phyloP scores from a whole-genome alignment of 2,113 vertebrate genomes.

The Caretta caretta region DNA sequence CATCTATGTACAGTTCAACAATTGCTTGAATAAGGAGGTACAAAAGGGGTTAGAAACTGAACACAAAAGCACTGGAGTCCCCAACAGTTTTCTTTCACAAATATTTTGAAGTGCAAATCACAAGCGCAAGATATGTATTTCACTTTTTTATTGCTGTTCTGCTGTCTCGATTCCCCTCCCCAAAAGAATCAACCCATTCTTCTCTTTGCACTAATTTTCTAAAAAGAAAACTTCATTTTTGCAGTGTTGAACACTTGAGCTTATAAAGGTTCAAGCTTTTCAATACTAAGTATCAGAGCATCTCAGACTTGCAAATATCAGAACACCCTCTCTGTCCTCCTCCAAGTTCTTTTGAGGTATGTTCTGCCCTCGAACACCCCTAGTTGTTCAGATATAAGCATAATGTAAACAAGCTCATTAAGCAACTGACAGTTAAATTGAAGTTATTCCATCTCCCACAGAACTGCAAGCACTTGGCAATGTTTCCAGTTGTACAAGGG shows the following conservation, averaged over 20 bases:
- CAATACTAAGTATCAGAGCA: not conserved
- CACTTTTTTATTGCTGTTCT: constrained; percentile 84
- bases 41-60: constrained; percentile 76
- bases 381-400: not conserved
- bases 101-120: constrained; percentile 81
- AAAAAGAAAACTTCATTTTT: constrained; percentile 69
- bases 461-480: not conserved
- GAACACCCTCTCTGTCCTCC: not conserved
- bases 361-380: not conserved
- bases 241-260: constrained; percentile 19
- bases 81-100: constrained; percentile 77
- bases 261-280: not conserved
- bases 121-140: constrained; percentile 77
- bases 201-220: constrained; percentile 70
- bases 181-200: constrained; percentile 63
- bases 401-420: constrained; percentile 22
- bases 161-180: constrained; percentile 74
- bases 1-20: constrained; percentile 76
- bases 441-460: constrained; percentile 7
- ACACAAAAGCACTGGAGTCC: constrained; percentile 80
- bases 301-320: not conserved
- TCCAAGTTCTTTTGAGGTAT: not conserved
- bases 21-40: constrained; percentile 78
- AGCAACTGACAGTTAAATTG: not conserved
- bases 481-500: constrained; percentile 3